These are phyloP conservation scores for Uropetala carovei DNA, from an alignment of 2,888 invertebrate species.

Conservation along the genomic window DNA sequence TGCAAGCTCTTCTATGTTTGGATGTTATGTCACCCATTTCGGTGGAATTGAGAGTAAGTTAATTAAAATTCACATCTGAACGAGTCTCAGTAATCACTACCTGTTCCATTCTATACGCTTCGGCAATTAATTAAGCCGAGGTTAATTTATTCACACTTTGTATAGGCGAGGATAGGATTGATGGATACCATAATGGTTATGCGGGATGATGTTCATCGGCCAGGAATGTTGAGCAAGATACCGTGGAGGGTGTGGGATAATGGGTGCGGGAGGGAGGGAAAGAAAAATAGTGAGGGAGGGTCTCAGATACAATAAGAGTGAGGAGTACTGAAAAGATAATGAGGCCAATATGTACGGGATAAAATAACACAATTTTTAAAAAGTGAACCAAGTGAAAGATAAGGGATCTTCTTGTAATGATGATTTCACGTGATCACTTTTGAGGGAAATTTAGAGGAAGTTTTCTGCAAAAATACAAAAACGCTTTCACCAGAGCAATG, in stretches of 20 bases:
- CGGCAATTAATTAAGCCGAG: slow-evolving; percentile 35
- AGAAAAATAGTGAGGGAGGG: not conserved
- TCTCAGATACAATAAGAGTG: no score
- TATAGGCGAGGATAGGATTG: slow-evolving; percentile 41
- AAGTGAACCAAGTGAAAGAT: not conserved
- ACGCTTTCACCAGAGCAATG: no score
- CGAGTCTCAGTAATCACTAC: slow-evolving; percentile 12
- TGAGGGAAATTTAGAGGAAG: no score
- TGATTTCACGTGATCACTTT: no score
- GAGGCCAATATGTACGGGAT: not conserved
- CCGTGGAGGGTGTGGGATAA: not conserved
- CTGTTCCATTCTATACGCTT: slow-evolving; percentile 16
- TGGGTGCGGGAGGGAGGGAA: not conserved
- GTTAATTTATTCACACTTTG: slow-evolving; percentile 31
- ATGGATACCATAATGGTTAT: not conserved
- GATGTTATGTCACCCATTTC: no score
- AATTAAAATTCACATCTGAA: no score
- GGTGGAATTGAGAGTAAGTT: no score
- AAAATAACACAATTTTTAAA: not conserved
- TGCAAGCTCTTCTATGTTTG: no score
- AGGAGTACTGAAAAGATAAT: no score
- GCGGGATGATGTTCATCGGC: slow-evolving; percentile 33
- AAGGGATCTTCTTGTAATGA: no score
- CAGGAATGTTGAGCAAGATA: not conserved
- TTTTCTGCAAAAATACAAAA: no score